These are phyloP conservation scores for Tetranychus truncatus DNA, from an alignment of 2,888 invertebrate species.

Conservation along the genomic window DNA sequence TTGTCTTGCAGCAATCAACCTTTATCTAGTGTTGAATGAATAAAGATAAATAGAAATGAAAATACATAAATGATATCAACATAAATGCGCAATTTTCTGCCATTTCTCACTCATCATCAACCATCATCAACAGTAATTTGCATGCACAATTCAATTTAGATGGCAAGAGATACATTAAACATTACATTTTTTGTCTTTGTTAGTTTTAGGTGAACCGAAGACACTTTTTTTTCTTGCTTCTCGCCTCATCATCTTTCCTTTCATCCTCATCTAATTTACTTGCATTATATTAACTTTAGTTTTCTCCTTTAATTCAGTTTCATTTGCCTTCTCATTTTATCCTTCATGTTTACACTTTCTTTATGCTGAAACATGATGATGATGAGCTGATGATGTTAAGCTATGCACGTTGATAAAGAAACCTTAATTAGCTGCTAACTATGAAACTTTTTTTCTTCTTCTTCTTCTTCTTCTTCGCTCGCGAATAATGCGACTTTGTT, in stretches of 20 bases:
- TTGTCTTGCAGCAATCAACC: background rate
- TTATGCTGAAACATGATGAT: background rate
- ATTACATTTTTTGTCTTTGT: background rate
- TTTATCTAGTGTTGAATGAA: too few relatives aligned
- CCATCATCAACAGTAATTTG: background rate
- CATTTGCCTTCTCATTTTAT: background rate
- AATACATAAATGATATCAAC: background rate
- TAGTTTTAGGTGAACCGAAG: background rate
- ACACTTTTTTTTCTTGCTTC: background rate
- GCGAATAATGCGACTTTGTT: background rate
- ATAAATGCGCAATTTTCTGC: background rate
- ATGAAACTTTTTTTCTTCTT: background rate
- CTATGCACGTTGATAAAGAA: background rate
- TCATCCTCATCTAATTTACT: background rate
- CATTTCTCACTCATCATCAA: background rate
- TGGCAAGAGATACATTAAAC: background rate
- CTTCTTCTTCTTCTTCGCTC: too few relatives aligned
- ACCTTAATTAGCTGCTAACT: constrained; percentile 1
- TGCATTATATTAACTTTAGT: background rate
- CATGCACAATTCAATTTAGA: background rate
- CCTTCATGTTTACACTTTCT: background rate
- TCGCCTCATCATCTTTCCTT: background rate
- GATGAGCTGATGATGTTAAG: background rate
- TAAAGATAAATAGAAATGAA: too few relatives aligned
- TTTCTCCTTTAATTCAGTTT: background rate